phyloP scores from a whole-genome alignment of 1,140 invertebrate genomes.

The Zaprionus capensis region DNA sequence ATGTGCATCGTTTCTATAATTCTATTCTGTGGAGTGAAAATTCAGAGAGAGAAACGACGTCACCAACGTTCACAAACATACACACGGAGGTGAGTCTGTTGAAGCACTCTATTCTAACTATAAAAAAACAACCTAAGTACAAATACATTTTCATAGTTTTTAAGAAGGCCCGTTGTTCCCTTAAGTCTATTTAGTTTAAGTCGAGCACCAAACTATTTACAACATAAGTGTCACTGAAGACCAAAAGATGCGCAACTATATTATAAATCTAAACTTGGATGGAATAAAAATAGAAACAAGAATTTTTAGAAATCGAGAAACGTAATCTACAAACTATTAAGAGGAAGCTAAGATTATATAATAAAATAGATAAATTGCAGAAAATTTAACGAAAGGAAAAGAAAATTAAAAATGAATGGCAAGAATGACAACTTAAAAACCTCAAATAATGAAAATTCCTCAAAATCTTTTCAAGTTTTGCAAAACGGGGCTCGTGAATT shows the following conservation, averaged over 20 bases:
- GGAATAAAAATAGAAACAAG: not conserved
- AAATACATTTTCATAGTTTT: conserved; percentile 19
- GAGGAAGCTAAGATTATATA: not conserved
- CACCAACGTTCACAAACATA: conserved; percentile 54
- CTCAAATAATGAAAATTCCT: not conserved
- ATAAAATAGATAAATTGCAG: not conserved
- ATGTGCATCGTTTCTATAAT: conserved; percentile 33
- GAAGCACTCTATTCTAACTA: conserved; percentile 79
- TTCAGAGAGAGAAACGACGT: conserved; percentile 27
- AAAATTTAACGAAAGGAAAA: not conserved
- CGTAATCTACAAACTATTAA: not conserved
- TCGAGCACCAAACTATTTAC: conserved; percentile 10
- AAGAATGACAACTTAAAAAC: not conserved
- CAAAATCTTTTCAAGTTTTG: not conserved
- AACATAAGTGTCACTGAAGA: not conserved
- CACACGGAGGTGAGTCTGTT: conserved; percentile 79
- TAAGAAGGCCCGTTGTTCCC: conserved; percentile 12
- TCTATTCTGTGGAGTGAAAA: conserved; percentile 14
- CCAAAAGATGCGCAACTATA: not conserved
- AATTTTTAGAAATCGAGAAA: not conserved
- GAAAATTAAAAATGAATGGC: not conserved
- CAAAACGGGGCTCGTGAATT: not conserved
- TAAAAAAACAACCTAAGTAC: conserved; percentile 14
- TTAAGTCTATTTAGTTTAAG: conserved; percentile 25
- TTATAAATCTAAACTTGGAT: not conserved